A percentile compares a stretch with the other conserved stretches of the same genome.
phyloP scores from a whole-genome alignment of 2,797 vertebrate species.

The Mormyrus proboscirostris region DNA sequence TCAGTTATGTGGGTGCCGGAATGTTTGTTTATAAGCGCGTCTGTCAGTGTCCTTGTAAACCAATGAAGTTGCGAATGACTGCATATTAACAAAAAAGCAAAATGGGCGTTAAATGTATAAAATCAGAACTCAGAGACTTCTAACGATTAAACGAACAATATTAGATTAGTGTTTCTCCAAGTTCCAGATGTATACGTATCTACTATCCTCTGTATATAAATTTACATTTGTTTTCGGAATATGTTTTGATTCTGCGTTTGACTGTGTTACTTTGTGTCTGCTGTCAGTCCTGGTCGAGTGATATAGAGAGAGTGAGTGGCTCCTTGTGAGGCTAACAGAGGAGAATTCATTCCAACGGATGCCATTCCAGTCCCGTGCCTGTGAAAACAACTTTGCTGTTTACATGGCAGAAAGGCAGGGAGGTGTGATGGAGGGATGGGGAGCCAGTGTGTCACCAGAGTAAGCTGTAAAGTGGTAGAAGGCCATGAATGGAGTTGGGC shows the following conservation, averaged over 20 bases:
- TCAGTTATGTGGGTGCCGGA: constrained; percentile 35
- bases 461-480: constrained; percentile 9
- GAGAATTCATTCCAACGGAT: constrained; percentile 37
- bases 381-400: constrained; percentile 40
- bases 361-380: constrained; percentile 25
- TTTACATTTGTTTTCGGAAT: constrained; percentile 30
- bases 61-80: neutral
- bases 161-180: neutral
- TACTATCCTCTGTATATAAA: neutral
- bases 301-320: constrained; percentile 38
- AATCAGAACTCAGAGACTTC: neutral
- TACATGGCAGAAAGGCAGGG: constrained; percentile 15
- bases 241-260: constrained; percentile 38
- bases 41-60: constrained; percentile 25
- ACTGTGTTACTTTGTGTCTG: constrained; percentile 36
- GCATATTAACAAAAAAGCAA: constrained; percentile 14
- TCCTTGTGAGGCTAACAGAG: constrained; percentile 39
- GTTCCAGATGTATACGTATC: neutral
- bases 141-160: neutral
- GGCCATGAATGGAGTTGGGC: neutral
- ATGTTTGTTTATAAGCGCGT: constrained; percentile 26
- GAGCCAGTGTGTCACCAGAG: neutral
- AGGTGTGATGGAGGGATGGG: constrained; percentile 12
- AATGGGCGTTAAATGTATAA: constrained; percentile 24
- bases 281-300: constrained; percentile 19